Evolutionary conservation across 2,113 vertebrate genomes (phyloP).

Genomic region (Girardinichthys multiradiatus): DNA sequence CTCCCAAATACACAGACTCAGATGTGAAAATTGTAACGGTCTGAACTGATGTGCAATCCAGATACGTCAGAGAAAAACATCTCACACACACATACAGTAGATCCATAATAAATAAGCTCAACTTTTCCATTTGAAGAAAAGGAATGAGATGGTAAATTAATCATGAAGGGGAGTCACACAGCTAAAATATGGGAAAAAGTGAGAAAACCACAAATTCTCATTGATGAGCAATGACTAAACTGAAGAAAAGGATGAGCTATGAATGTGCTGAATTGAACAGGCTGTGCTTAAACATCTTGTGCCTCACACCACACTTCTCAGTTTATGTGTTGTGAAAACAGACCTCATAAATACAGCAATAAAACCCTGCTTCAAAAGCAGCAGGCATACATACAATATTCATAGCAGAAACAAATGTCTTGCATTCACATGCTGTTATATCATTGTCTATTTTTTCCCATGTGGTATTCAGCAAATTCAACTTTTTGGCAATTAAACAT

Average conservation of each 20-base stretch:
- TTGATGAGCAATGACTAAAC: slow-evolving; percentile 30
- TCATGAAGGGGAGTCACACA: slow-evolving; percentile 40
- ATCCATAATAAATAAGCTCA: slow-evolving; percentile 52
- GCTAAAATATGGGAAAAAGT: not conserved
- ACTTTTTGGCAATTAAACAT: not conserved
- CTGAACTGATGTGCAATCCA: slow-evolving; percentile 21
- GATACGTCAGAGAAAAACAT: slow-evolving; percentile 34
- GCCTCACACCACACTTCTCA: slow-evolving; percentile 3
- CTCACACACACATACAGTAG: not conserved
- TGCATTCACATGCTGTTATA: not conserved
- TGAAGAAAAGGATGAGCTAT: slow-evolving; percentile 11
- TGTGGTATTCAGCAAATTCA: slow-evolving; percentile 1
- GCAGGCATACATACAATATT: slow-evolving; percentile 31
- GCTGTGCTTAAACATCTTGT: slow-evolving; percentile 11
- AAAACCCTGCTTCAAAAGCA: slow-evolving; percentile 31
- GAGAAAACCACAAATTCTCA: not conserved
- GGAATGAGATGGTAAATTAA: slow-evolving; percentile 55
- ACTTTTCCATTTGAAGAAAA: slow-evolving; percentile 41
- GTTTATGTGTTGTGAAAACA: slow-evolving; percentile 9
- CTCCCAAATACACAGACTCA: not conserved
- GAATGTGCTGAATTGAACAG: not conserved
- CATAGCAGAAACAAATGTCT: slow-evolving; percentile 15
- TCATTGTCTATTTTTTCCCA: not conserved
- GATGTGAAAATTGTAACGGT: slow-evolving; percentile 5
- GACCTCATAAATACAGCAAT: slow-evolving; percentile 36